Evolutionary conservation across 2,888 invertebrate species (phyloP).

Genomic region (Hylaea fasciaria): DNA sequence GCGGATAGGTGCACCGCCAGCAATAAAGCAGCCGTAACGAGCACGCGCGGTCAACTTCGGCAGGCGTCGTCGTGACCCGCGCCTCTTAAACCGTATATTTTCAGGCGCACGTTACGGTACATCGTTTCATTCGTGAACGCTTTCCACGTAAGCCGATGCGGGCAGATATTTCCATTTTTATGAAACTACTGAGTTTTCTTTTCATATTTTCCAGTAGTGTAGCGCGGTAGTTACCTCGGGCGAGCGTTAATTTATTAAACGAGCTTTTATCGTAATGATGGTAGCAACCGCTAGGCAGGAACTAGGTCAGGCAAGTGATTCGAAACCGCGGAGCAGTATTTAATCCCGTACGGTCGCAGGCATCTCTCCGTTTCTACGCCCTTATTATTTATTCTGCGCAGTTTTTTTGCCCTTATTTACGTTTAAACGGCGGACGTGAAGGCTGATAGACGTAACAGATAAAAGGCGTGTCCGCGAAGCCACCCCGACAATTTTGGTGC

Average conservation of each 20-base stretch:
- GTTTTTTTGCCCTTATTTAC: constrained; percentile 71
- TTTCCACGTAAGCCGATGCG: constrained; percentile 26
- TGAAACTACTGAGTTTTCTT: constrained; percentile 21
- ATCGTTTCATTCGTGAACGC: constrained; percentile 31
- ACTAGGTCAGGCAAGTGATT: constrained; percentile 59
- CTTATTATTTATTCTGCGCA: constrained; percentile 64
- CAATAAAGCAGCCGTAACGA: constrained; percentile 69
- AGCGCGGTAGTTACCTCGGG: constrained; percentile 43
- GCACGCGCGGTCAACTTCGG: constrained; percentile 52
- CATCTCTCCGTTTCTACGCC: constrained; percentile 50
- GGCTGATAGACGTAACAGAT: constrained; percentile 79
- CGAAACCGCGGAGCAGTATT: constrained; percentile 56
- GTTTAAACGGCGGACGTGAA: constrained; percentile 62
- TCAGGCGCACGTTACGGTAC: constrained; percentile 33
- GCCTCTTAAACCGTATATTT: constrained; percentile 45
- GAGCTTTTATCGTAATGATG: constrained; percentile 64
- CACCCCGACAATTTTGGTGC: constrained; percentile 73
- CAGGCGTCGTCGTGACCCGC: constrained; percentile 66
- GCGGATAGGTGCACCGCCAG: constrained; percentile 60
- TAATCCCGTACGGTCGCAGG: constrained; percentile 57
- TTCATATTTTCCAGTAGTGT: constrained; percentile 30
- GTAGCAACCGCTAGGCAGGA: constrained; percentile 49
- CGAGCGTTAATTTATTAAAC: constrained; percentile 56
- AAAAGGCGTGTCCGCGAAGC: constrained; percentile 78
- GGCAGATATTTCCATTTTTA: constrained; percentile 30